phyloP scores from a whole-genome alignment of 2,797 vertebrate species.

The Cuculus canorus region DNA sequence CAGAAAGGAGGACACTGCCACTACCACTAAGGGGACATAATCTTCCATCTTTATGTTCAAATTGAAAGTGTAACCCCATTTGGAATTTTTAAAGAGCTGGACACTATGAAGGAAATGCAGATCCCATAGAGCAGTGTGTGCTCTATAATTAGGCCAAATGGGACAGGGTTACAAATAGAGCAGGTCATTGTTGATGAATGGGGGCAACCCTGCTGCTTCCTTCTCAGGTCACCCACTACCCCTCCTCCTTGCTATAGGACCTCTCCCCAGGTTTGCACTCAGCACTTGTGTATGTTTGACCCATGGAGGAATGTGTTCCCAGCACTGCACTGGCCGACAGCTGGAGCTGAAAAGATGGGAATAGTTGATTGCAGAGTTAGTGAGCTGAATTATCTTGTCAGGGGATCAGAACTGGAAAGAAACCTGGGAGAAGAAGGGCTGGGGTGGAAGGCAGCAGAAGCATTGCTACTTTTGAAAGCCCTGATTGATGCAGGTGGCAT shows the following conservation, averaged over 20 bases:
- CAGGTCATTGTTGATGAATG: fast-evolving
- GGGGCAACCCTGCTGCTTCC: background rate
- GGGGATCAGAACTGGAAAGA: background rate
- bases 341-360: background rate
- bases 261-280: background rate
- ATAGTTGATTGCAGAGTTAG: background rate
- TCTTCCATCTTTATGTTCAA: background rate
- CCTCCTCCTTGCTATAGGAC: no score
- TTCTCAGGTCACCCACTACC: background rate
- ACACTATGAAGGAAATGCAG: background rate
- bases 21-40: background rate
- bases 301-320: fast-evolving
- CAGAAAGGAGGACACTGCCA: background rate
- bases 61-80: background rate
- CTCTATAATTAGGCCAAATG: background rate
- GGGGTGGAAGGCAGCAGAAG: background rate
- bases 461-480: background rate
- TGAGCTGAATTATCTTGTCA: background rate
- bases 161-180: background rate
- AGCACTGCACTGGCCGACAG: background rate
- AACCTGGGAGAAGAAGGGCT: background rate
- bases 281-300: background rate
- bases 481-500: background rate
- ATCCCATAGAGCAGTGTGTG: no score
- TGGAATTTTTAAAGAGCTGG: background rate